Evolutionary conservation across 2,797 vertebrate genomes (phyloP), one percentile per base, ranked within the genome.

Genomic region (Alfaro cultratus): DNA sequence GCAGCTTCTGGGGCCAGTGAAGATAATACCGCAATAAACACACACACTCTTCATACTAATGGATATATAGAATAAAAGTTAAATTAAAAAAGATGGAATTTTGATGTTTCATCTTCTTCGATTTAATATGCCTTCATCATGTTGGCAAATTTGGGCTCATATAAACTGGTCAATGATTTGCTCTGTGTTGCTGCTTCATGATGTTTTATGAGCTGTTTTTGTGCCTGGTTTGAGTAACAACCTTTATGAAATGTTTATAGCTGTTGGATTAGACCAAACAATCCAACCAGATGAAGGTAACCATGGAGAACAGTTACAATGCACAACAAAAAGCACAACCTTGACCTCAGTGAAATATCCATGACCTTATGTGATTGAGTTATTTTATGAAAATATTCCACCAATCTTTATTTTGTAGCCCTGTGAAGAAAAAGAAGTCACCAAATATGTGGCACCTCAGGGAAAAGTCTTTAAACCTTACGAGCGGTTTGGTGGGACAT

Each of bases 171-270:
- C 45, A 75, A 16, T 39, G 49, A 18, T 45, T 43, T 55, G 34
- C 53, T 13, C 4, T 34, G 39, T 45, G 57, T 45, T 80, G 45
- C 29, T 72, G 39, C 43, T 72, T 75, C 11, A 51, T 45, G 75
- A 55, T 73, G 55, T 53, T 86, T 83, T 76, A 39, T 77, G 79
- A 80, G 75, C 53, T 83, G 62, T 84, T 67, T 45, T 46, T 46
- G 72, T 62, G 29, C 21, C 46, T 81, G 53, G 31, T 78, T 83
- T 77, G 36, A 77, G 34, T n/a, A 15, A 57, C 70, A 78, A 74
- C 74, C 60, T n/a, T 76, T 36, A 26, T 18, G 36, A 34, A 31
- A 64, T 70, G 57, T 36, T 73, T 55, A 62, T 64, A 47, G 55
- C 36, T 41, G 53, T 46, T 71, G 41, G 41, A 49, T 18, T 18